Conservation (phyloP, 2,113 vertebrate species). For the Bubalus kerabau region DNA sequence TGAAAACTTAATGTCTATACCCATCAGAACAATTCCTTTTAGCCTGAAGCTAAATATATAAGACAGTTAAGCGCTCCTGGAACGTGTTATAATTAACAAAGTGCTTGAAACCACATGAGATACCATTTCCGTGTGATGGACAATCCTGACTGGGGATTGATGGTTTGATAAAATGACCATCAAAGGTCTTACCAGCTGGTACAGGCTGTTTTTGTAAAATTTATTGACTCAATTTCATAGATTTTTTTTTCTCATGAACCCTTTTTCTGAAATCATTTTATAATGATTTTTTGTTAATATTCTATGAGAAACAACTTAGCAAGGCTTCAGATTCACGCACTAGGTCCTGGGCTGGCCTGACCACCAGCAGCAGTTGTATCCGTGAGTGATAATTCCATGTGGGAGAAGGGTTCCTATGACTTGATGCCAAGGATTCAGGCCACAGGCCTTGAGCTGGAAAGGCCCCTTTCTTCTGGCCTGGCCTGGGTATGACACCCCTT, state of each 20-base stretch:
- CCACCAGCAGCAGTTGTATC: fast-evolving
- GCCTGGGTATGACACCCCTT: fast-evolving
- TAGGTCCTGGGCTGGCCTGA: neutral
- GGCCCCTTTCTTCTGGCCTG: neutral
- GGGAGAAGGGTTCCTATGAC: neutral
- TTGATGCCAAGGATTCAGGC: neutral
- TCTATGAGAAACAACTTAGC: no score
- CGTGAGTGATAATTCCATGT: fast-evolving
- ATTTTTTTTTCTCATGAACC: no score
- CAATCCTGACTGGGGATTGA: neutral
- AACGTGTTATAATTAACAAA: neutral
- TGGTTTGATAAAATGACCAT: neutral
- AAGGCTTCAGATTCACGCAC: neutral
- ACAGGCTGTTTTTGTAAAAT: neutral
- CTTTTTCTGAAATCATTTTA: no score
- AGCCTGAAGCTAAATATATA: neutral
- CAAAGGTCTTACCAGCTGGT: neutral
- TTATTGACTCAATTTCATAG: no score
- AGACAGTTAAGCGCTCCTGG: neutral
- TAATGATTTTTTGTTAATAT: no score
- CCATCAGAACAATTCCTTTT: neutral
- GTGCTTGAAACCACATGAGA: neutral
- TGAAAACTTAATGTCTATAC: no score
- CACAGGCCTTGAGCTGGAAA: neutral
- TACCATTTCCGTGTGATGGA: neutral